phyloP scores from a whole-genome alignment of 1,140 invertebrate species.

The Pentalonia nigronervosa region DNA sequence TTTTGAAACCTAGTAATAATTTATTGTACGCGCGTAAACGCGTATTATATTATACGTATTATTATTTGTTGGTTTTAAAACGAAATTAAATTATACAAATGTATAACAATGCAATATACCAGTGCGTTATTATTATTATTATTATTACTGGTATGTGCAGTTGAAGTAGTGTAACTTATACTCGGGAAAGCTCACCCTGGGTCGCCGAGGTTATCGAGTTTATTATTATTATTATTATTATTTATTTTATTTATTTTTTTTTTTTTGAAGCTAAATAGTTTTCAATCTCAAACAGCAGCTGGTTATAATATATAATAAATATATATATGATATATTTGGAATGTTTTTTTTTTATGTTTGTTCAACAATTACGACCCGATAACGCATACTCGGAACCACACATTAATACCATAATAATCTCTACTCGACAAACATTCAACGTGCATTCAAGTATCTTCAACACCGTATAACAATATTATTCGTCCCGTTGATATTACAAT shows the following conservation, averaged over 20 bases:
- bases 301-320: no score
- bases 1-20: not conserved
- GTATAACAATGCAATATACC: not conserved
- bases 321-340: not conserved
- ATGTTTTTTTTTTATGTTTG: not conserved
- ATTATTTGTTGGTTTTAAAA: no score
- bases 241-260: not conserved
- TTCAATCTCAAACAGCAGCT: not conserved
- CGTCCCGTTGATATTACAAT: not conserved
- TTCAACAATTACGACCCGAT: not conserved
- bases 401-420: not conserved
- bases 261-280: not conserved
- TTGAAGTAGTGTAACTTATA: not conserved
- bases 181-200: not conserved
- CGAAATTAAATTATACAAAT: no score
- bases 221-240: not conserved
- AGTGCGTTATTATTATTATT: not conserved
- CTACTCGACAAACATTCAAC: not conserved
- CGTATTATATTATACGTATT: no score
- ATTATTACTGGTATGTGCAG: not conserved
- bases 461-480: not conserved
- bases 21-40: not conserved
- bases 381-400: not conserved
- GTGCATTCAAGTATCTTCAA: not conserved
- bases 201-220: not conserved